Conservation (phyloP, 2,888 invertebrate species). For the Portevinia maculata region DNA sequence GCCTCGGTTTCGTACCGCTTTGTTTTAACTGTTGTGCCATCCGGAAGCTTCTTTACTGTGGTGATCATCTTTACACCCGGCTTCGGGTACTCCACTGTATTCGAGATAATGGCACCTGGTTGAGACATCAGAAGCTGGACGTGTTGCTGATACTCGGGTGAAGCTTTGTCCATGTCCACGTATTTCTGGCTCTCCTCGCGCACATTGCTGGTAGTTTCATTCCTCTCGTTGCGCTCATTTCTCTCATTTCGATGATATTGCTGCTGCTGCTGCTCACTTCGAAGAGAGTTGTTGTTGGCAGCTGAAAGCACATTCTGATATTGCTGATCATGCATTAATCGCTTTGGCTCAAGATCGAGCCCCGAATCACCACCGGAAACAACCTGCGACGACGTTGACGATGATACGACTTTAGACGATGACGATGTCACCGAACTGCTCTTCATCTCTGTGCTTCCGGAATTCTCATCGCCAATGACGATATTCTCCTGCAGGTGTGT, state of each 20-base stretch:
- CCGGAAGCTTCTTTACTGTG: conserved; percentile 87
- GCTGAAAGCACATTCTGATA: conserved; percentile 38
- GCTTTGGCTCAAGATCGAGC: conserved; percentile 42
- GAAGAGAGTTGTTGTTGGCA: conserved; percentile 32
- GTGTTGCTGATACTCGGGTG: conserved; percentile 81
- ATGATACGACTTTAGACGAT: conserved; percentile 79
- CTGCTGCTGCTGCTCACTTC: conserved; percentile 76
- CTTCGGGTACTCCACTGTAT: conserved; percentile 86
- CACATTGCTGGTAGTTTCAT: conserved; percentile 75
- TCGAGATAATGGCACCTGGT: conserved; percentile 84
- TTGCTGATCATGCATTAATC: conserved; percentile 48
- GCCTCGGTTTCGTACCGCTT: conserved; percentile 86
- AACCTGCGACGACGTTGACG: conserved; percentile 76
- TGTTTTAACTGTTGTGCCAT: conserved; percentile 88
- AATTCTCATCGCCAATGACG: conserved; percentile 83
- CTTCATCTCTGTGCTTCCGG: conserved; percentile 82
- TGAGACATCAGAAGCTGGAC: conserved; percentile 80
- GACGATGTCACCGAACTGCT: conserved; percentile 80
- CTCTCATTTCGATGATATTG: conserved; percentile 76
- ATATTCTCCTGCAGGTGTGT: conserved; percentile 84
- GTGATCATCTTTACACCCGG: conserved; percentile 87
- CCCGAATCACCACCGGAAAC: conserved; percentile 71
- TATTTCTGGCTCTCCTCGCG: conserved; percentile 80
- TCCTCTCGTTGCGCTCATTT: conserved; percentile 79
- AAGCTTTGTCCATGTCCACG: conserved; percentile 81